These are phyloP conservation scores for Aptenodytes patagonicus DNA, from an alignment of 2,113 vertebrate species.

Conservation along the genomic window DNA sequence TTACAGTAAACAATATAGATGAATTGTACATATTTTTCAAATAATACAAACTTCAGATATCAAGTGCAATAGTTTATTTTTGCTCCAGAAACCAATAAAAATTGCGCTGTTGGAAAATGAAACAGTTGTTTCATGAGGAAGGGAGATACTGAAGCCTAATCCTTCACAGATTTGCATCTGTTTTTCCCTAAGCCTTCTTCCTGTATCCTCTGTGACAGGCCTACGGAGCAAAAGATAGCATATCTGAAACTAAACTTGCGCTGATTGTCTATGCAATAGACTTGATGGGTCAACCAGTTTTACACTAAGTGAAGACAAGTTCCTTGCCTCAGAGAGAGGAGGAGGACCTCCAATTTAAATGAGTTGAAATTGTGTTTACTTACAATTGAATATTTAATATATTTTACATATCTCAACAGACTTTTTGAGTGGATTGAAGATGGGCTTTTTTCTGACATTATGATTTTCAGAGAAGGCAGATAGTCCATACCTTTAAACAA, in stretches of 20 bases:
- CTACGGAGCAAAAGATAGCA: background rate
- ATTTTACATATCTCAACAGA: background rate
- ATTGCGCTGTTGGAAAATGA: background rate
- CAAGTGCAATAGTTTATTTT: background rate
- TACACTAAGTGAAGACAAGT: background rate
- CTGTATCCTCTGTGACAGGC: background rate
- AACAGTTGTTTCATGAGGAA: background rate
- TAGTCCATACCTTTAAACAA: slow-evolving; percentile 29
- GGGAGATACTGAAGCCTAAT: background rate
- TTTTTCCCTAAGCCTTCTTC: background rate
- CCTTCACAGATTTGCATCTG: background rate
- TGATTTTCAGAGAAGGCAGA: slow-evolving; percentile 34
- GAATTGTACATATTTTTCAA: background rate
- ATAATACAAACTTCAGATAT: background rate
- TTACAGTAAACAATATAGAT: background rate
- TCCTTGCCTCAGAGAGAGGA: background rate
- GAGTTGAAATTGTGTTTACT: background rate
- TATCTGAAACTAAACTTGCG: background rate
- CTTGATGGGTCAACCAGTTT: background rate
- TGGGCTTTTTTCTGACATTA: slow-evolving; percentile 44
- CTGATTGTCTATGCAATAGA: background rate
- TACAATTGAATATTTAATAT: background rate
- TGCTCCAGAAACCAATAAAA: background rate
- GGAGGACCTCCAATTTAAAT: background rate
- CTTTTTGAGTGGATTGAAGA: slow-evolving; percentile 28